Percentiles rank a stretch among this genome's conserved stretches.
Conservation (phyloP, 2,113 vertebrate species). For the Callorhinus ursinus region DNA sequence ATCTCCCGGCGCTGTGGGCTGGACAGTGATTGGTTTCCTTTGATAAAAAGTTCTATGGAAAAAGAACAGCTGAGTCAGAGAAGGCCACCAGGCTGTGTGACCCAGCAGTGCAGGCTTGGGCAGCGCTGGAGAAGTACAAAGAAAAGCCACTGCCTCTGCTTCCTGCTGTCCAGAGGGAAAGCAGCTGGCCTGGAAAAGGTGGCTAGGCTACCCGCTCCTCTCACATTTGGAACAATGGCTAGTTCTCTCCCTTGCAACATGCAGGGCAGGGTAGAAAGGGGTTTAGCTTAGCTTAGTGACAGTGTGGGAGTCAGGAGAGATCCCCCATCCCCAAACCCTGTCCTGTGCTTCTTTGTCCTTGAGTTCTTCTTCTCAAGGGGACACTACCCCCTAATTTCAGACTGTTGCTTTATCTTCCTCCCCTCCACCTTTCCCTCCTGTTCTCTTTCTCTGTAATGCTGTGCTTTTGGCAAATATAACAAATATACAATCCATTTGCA, state of each 20-base stretch:
- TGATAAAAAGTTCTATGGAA: constrained; percentile 72
- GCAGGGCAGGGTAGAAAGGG: not conserved
- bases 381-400: constrained; percentile 69
- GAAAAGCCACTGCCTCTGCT: not conserved
- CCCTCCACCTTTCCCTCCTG: not conserved
- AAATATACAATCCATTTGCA: constrained; percentile 80
- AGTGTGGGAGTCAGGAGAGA: constrained; percentile 62
- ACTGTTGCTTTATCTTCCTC: not conserved
- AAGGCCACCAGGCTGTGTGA: constrained; percentile 28
- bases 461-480: constrained; percentile 63
- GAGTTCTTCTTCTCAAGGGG: constrained; percentile 60
- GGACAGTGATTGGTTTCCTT: constrained; percentile 73
- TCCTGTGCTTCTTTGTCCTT: constrained; percentile 40
- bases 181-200: constrained; percentile 14
- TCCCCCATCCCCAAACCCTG: not conserved
- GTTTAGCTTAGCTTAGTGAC: not conserved
- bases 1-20: constrained; percentile 62
- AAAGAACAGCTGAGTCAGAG: constrained; percentile 74
- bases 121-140: not conserved
- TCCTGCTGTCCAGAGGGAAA: not conserved
- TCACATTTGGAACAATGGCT: constrained; percentile 6
- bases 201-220: fast-evolving
- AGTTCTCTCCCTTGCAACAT: not conserved
- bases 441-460: not conserved
- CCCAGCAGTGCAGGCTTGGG: constrained; percentile 65